These are phyloP conservation scores for Carabus problematicus DNA, from an alignment of 2,888 invertebrate genomes.

Conservation along the genomic window DNA sequence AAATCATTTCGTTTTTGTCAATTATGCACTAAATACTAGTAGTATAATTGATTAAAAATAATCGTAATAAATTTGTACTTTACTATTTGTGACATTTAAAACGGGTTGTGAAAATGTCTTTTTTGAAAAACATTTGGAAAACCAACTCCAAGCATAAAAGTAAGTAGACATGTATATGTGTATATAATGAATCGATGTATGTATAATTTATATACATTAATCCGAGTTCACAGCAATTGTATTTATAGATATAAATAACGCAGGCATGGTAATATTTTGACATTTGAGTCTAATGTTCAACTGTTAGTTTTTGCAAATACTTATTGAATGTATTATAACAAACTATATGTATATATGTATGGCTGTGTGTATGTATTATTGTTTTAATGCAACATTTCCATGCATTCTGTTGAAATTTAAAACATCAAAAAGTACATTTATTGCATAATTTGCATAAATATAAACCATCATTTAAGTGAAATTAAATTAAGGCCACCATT, in stretches of 20 bases:
- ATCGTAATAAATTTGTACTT: not conserved
- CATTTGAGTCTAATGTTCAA: not conserved
- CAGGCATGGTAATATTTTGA: not conserved
- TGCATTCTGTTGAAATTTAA: too few relatives aligned
- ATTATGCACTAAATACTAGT: constrained; percentile 4
- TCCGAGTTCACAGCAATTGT: not conserved
- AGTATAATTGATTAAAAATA: not conserved
- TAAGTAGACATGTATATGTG: constrained; percentile 58
- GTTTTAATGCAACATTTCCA: too few relatives aligned
- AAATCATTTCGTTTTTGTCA: not conserved
- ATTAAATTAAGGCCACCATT: too few relatives aligned
- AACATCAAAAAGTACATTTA: too few relatives aligned
- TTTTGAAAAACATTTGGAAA: constrained; percentile 71
- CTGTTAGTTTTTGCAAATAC: too few relatives aligned
- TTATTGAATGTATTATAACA: too few relatives aligned
- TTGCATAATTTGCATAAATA: too few relatives aligned
- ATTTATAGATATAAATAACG: constrained; percentile 2
- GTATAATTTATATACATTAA: too few relatives aligned
- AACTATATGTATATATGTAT: constrained; percentile 8
- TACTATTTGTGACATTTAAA: constrained; percentile 3
- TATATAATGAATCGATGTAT: constrained; percentile 5
- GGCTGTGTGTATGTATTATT: too few relatives aligned
- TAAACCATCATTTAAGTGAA: too few relatives aligned
- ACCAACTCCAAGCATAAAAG: constrained; percentile 73
- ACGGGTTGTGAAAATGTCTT: constrained; percentile 61